Evolutionary conservation across 1,140 invertebrate species (phyloP).

Genomic region (Coelopa frigida): DNA sequence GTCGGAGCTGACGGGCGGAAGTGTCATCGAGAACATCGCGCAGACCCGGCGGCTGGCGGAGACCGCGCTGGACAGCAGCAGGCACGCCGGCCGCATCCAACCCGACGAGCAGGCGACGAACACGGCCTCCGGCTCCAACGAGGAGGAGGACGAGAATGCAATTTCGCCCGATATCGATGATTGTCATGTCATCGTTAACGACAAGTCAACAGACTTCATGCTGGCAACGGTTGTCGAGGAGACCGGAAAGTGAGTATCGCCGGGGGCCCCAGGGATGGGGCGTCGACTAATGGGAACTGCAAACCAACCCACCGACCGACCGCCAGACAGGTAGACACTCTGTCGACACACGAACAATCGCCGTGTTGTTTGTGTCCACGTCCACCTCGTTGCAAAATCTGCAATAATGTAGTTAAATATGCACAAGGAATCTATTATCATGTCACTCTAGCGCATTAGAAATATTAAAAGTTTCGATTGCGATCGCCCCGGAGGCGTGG

Average conservation of each 20-base stretch:
- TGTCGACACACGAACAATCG: too few relatives aligned
- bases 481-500: too few relatives aligned
- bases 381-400: too few relatives aligned
- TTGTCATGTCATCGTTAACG: constrained; percentile 79
- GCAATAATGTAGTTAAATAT: too few relatives aligned
- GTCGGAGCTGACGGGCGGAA: constrained; percentile 63
- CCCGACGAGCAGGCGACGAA: constrained; percentile 72
- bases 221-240: constrained; percentile 76
- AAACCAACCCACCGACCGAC: too few relatives aligned
- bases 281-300: background rate
- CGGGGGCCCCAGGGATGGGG: too few relatives aligned
- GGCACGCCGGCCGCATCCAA: constrained; percentile 51
- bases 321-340: too few relatives aligned
- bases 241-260: constrained; percentile 56
- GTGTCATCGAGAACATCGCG: constrained; percentile 83
- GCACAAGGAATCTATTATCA: too few relatives aligned
- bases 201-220: constrained; percentile 83
- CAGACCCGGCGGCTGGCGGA: constrained; percentile 73
- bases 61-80: constrained; percentile 62
- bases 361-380: too few relatives aligned
- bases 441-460: too few relatives aligned
- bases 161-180: constrained; percentile 55
- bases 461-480: too few relatives aligned
- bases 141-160: constrained; percentile 71
- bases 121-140: constrained; percentile 82